Evolutionary conservation across 1,140 invertebrate species (phyloP), one percentile per base, ranked within the genome.

Genomic region (Drosophila virilis): DNA sequence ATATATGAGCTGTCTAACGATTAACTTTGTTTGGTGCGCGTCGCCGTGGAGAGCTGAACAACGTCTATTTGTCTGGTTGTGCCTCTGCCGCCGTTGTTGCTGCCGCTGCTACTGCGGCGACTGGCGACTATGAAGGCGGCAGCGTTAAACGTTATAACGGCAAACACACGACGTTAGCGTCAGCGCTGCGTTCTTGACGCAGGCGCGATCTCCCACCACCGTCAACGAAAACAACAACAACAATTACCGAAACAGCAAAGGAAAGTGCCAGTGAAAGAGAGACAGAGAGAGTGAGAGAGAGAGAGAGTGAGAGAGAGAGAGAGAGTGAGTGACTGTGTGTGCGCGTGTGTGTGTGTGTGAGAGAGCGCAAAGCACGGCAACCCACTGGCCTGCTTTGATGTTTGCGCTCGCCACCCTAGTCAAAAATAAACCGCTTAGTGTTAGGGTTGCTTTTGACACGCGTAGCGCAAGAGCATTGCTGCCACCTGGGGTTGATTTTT

Each of bases 21-120:
- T 80, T 59, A 79, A 71, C 58, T 83, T 74, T 77, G 79, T 74
- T 72, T 73, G 54, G 62, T 68, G 78, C 81, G 81, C 74, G 78
- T 85, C 74, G 77, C 67, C 71, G 83, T 86, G 76, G 60, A 80
- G 84, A 86, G 79, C 85, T 89, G 84, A 90, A 89, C 80, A 80
- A 89, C 84, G 80, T 89, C 85, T 89, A 85, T 80, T 86, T 68
- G 81, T 66, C 81, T 67, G 65, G 22, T 22, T 43, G 37, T 50
- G 51, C n/a, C 61, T 15, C 43, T 40, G 81, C 65, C 48, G 65
- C 48, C 52, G 75, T 54, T 43, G 48, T 54, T 73, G 74, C 65
- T 80, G 62, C 52, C 12, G 35, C 22, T 42, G 38, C 67, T 33
- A 22, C n/a, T 42, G 22, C 22, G 22, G 22, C 22, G 22, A 28